These are phyloP conservation scores for Nyctibius grandis DNA, from an alignment of 2,797 vertebrate species.

Conservation along the genomic window DNA sequence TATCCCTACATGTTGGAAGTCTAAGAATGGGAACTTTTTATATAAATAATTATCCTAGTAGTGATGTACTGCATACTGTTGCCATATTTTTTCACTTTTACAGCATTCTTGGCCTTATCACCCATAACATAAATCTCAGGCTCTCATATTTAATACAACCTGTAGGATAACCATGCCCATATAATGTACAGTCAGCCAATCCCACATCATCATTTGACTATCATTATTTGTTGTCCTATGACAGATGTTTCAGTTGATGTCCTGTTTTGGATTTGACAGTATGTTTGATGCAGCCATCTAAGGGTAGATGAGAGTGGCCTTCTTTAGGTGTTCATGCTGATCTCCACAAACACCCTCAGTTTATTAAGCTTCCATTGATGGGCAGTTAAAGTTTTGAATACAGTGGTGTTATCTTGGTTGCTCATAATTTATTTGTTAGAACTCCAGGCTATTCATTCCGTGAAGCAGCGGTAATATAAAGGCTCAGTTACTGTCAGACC, in stretches of 20 bases:
- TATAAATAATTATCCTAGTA: constrained; percentile 77
- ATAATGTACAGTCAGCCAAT: constrained; percentile 58
- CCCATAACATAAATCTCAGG: constrained; percentile 71
- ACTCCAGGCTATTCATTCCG: neutral
- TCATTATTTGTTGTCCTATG: constrained; percentile 55
- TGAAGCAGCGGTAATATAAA: neutral
- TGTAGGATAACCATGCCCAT: constrained; percentile 50
- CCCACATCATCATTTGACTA: constrained; percentile 44
- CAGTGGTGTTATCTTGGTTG: neutral
- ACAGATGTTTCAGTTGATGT: constrained; percentile 38
- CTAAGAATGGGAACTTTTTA: constrained; percentile 74
- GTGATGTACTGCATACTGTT: constrained; percentile 74
- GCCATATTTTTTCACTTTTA: constrained; percentile 76
- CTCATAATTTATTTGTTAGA: neutral
- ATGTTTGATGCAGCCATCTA: constrained; percentile 32
- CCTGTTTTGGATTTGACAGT: constrained; percentile 36
- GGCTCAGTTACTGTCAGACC: neutral
- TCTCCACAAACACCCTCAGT: neutral
- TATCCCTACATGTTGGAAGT: constrained; percentile 64
- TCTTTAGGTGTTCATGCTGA: neutral
- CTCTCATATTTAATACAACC: constrained; percentile 74
- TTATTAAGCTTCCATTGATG: neutral
- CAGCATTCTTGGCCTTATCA: constrained; percentile 74
- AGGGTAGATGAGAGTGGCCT: constrained; percentile 6
- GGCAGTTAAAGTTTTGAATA: constrained; percentile 7